phyloP scores from a whole-genome alignment of 2,888 invertebrate genomes.

The Cyaniris semiargus region DNA sequence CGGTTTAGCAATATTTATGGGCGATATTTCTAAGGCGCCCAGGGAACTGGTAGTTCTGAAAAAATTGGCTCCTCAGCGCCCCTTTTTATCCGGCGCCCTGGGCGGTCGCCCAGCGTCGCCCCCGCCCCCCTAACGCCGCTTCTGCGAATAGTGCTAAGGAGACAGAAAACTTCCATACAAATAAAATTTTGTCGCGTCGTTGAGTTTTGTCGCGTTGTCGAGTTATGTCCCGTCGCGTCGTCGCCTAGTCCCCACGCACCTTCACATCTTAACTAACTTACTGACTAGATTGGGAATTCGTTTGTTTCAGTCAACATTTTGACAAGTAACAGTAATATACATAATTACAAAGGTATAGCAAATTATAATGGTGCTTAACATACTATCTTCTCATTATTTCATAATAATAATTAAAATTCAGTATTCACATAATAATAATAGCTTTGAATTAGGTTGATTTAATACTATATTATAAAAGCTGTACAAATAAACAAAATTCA shows the following conservation, averaged over 20 bases:
- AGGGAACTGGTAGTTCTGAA: no score
- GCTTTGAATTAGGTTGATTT: not conserved
- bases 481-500: not conserved
- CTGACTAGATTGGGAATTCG: slow-evolving; percentile 58
- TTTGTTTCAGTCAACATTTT: slow-evolving; percentile 50
- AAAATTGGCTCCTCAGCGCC: no score
- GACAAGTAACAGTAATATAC: slow-evolving; percentile 32
- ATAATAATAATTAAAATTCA: not conserved
- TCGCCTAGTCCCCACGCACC: not conserved
- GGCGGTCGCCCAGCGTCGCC: no score
- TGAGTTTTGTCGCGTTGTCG: not conserved
- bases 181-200: not conserved
- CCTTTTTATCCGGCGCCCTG: no score
- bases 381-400: not conserved
- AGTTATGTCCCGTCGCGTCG: not conserved
- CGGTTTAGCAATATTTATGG: no score
- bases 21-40: no score
- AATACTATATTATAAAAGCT: not conserved
- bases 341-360: slow-evolving; percentile 11
- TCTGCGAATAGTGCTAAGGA: no score
- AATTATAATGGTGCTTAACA: not conserved
- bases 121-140: no score
- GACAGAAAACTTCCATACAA: no score
- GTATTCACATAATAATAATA: not conserved
- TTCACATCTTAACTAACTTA: slow-evolving; percentile 37